These are phyloP conservation scores for Yponomeuta evonymella DNA, from an alignment of 2,888 invertebrate species.

Conservation along the genomic window DNA sequence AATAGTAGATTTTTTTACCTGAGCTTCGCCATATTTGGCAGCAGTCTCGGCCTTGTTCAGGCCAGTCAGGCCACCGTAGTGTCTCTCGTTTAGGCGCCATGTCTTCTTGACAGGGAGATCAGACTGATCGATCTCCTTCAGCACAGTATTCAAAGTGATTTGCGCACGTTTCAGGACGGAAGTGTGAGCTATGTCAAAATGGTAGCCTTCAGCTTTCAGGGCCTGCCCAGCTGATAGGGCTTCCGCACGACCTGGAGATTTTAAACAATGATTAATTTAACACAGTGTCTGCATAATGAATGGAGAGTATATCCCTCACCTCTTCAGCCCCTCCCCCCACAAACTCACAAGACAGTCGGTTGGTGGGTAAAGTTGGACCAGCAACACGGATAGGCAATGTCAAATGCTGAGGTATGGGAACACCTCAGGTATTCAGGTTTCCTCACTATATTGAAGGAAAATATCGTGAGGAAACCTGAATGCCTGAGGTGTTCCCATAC, in stretches of 20 bases:
- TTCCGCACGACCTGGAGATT: constrained; percentile 77
- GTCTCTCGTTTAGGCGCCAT: constrained; percentile 92
- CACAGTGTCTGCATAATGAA: too few species aligned
- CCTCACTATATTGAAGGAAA: too few species aligned
- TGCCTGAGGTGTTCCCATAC: too few species aligned
- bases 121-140: constrained; percentile 81
- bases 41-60: constrained; percentile 90
- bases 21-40: constrained; percentile 88
- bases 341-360: too few species aligned
- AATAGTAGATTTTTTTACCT: constrained; percentile 59
- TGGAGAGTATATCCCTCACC: too few species aligned
- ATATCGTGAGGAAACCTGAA: too few species aligned
- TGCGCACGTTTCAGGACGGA: constrained; percentile 87
- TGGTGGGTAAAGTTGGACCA: too few species aligned
- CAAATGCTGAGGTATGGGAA: too few species aligned
- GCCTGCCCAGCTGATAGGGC: constrained; percentile 84
- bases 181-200: constrained; percentile 88
- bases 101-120: constrained; percentile 81
- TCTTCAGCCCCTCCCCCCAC: too few species aligned
- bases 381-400: too few species aligned
- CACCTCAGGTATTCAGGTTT: too few species aligned
- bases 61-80: constrained; percentile 91
- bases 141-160: constrained; percentile 81
- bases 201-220: constrained; percentile 80
- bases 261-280: not conserved